Evolutionary conservation across 2,888 invertebrate species (phyloP), one percentile per base, ranked within the genome.

Genomic region (Xestia rhomboidea): DNA sequence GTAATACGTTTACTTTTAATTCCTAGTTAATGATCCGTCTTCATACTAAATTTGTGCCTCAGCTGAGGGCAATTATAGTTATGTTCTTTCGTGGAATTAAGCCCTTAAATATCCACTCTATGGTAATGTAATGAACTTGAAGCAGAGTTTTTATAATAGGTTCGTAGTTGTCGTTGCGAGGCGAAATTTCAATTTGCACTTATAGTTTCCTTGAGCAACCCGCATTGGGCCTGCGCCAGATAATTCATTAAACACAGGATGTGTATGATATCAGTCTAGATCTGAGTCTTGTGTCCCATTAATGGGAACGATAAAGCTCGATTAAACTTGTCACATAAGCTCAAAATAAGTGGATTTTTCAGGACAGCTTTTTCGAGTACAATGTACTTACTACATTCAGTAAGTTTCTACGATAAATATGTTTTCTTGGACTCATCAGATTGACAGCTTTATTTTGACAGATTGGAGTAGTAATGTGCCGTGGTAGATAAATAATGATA

Each of bases 1-100:
- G 54, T n/a, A 21, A 54, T 66, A 24, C 10, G 27, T 49, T 70
- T 46, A 27, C 15, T 68, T 79, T 49, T 57, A 66, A 73, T 49
- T 54, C 24, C 64, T 60, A 46, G 41, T 21, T 49, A 44, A 51
- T 21, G 11, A 60, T 62, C 10, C 1, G 62, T 34, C 10, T 34
- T 34, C 30, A 34, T 21, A 21, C 11, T 46, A 41, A 49, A 67
- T 46, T 41, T 11, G 0, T 30, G 21, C 30, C 11, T 21, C 21
- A 62, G 5, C 27, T 49, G 41, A 62, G n/a, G 27, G 18, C 10
- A 49, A 27, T 49, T 73, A 27, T 0, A 4, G 4, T 4, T 49
- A 27, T 41, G 24, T 18, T 51, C 8, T 0, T 27, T 70, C 1
- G 24, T 41, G 41, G 15, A 73, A 46, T 38, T 6, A 41, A 27